A percentile compares a stretch with the other conserved stretches of the same genome.
These are phyloP conservation scores for Onchidella celtica DNA, from an alignment of 2,888 invertebrate genomes.

Conservation along the genomic window DNA sequence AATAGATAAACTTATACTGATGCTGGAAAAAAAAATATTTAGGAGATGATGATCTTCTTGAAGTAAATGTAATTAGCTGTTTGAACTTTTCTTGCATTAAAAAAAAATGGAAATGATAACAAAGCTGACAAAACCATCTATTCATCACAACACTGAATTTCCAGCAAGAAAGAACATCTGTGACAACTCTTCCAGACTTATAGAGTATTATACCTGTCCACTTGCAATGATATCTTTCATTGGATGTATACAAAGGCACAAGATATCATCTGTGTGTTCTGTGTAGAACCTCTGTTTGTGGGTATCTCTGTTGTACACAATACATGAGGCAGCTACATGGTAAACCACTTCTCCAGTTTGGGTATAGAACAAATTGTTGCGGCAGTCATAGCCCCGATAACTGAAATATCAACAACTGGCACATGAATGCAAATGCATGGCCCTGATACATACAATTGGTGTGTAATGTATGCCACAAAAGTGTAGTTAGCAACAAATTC, in stretches of 20 bases:
- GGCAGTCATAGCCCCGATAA: conserved; percentile 81
- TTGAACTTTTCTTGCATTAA: too few relatives aligned
- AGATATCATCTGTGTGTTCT: conserved; percentile 81
- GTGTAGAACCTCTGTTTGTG: conserved; percentile 79
- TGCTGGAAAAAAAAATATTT: too few relatives aligned
- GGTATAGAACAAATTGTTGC: conserved; percentile 80
- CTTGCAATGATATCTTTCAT: conserved; percentile 80
- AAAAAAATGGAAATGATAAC: too few relatives aligned
- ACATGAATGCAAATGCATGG: not conserved
- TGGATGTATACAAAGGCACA: conserved; percentile 80
- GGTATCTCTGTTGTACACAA: conserved; percentile 78
- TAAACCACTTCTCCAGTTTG: conserved; percentile 80
- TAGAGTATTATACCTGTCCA: conserved; percentile 81
- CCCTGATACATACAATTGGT: not conserved
- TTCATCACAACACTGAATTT: too few relatives aligned
- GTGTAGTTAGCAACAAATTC: not conserved
- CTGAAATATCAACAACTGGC: conserved; percentile 72
- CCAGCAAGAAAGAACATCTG: too few relatives aligned
- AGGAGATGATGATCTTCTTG: too few relatives aligned
- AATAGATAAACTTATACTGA: too few relatives aligned
- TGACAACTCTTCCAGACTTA: too few relatives aligned
- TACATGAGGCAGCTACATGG: conserved; percentile 80
- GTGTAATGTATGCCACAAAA: not conserved
- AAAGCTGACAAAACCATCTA: too few relatives aligned
- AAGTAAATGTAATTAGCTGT: too few relatives aligned